Evolutionary conservation across 2,797 vertebrate species (phyloP).

Genomic region (Melanotaenia pygmaea): DNA sequence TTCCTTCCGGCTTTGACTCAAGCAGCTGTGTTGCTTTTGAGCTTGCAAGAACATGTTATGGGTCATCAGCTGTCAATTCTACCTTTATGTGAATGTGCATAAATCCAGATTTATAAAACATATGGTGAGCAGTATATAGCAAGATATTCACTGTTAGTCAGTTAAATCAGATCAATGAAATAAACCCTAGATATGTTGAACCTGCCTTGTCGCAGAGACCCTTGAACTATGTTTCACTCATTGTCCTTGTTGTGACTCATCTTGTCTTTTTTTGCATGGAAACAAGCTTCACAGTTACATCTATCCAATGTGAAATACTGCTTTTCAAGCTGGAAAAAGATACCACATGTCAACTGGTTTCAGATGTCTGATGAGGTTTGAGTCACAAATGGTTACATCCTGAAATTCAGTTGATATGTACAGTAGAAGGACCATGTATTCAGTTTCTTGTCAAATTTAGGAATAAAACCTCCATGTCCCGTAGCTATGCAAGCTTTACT

Average conservation of each 20-base stretch:
- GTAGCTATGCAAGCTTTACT: not conserved
- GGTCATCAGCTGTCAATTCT: not conserved
- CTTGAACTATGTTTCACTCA: not conserved
- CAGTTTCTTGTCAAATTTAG: not conserved
- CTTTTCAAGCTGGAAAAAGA: not conserved
- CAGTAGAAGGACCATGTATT: too few species aligned
- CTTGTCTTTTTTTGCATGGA: not conserved
- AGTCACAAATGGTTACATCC: not conserved
- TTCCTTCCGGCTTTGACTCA: not conserved
- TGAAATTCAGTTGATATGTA: not conserved
- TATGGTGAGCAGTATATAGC: too few species aligned
- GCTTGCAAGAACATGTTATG: not conserved
- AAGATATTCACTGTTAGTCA: too few species aligned
- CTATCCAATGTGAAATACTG: constrained; percentile 1
- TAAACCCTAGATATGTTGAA: too few species aligned
- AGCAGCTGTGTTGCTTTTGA: not conserved
- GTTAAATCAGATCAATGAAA: too few species aligned
- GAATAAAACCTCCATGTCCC: not conserved
- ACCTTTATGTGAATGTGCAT: not conserved
- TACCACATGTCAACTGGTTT: not conserved
- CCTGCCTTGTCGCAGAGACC: too few species aligned
- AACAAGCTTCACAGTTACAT: not conserved
- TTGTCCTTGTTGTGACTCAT: not conserved
- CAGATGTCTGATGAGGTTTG: not conserved
- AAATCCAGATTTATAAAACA: not conserved